Base-by-base conservation (phyloP, 2,888 invertebrate species). In the Drosophila koepferae region DNA sequence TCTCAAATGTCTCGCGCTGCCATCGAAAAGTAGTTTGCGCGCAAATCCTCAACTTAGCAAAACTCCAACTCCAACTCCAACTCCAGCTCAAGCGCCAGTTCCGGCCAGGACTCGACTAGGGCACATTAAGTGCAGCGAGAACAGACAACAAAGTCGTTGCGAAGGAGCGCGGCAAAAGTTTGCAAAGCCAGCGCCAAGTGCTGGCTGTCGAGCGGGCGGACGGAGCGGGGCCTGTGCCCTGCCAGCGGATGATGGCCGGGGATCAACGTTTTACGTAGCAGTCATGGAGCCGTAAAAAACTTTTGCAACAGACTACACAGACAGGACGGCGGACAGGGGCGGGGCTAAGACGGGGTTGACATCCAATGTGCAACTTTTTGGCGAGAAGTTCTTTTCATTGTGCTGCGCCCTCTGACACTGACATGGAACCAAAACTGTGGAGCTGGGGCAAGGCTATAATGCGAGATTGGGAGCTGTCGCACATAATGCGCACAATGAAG, bases 401-500 rank as follows among this genome's bases (percentile, higher is more conserved):
- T 74, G 74, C 73, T 81, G 72, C 81, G 77, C 84, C 87, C 87
- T 78, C 82, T 80, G 79, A 78, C 83, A 83, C 87, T 86, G 84
- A 88, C 68, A 65, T 48, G 71, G 72, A 53, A 53, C 70, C 72
- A 80, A 71, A 16, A 3, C 48, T 9, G 34, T 9, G 28, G 18
- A 1, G 16, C 6, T n/a, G 12, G 14, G 60, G 7, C 49, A 6
- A 34, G 31, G 49, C 49, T 34, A 51, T 54, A 46, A 58, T 40
- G 16, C 9, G 41, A n/a, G 61, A 41, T 68, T 72, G 69, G 71
- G 51, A 75, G 77, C 87, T 86, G 89, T 90, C 90, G 81, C 81
- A 78, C 72, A 79, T 89, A 91, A 92, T 91, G 86, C 89, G 86
- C 89, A 90, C 85, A 91, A 91, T 92, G 90, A 91, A 91, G 92